Evolutionary conservation across 2,113 vertebrate species (phyloP).

Genomic region (Psittacara wagleri): DNA sequence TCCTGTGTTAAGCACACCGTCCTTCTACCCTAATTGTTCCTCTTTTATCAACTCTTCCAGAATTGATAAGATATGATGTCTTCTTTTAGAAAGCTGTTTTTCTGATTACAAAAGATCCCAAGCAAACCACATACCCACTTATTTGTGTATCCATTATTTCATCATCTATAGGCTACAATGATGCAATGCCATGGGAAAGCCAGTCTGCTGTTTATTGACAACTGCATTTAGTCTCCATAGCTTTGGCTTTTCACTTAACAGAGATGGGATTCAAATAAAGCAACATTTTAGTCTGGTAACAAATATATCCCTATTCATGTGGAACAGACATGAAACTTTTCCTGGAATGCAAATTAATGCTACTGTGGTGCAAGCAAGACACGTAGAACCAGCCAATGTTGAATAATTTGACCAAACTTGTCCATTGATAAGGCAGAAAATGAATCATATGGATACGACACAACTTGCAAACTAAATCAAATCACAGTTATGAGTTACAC

Average conservation of each 20-base stretch:
- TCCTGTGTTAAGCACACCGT: background rate
- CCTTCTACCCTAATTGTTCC: background rate
- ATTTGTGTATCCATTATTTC: background rate
- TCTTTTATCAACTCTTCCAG: background rate
- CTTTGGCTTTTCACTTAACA: background rate
- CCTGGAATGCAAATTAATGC: background rate
- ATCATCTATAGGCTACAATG: background rate
- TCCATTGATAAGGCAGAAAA: background rate
- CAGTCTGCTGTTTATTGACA: background rate
- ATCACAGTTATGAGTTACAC: conserved; percentile 25
- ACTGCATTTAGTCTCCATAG: background rate
- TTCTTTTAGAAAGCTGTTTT: background rate
- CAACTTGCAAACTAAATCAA: conserved; percentile 7
- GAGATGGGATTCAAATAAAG: background rate
- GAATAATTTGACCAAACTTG: background rate
- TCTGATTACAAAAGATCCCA: background rate
- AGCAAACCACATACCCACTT: background rate
- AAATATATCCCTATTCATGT: background rate
- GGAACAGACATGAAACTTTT: background rate
- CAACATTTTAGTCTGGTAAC: background rate
- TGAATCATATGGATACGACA: background rate
- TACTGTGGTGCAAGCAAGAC: background rate
- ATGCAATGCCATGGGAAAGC: background rate
- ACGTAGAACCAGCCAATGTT: background rate
- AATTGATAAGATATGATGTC: background rate